A percentile compares a stretch with the other conserved stretches of the same genome.
phyloP scores from a whole-genome alignment of 1,140 invertebrate genomes.

The Lucilia cuprina region DNA sequence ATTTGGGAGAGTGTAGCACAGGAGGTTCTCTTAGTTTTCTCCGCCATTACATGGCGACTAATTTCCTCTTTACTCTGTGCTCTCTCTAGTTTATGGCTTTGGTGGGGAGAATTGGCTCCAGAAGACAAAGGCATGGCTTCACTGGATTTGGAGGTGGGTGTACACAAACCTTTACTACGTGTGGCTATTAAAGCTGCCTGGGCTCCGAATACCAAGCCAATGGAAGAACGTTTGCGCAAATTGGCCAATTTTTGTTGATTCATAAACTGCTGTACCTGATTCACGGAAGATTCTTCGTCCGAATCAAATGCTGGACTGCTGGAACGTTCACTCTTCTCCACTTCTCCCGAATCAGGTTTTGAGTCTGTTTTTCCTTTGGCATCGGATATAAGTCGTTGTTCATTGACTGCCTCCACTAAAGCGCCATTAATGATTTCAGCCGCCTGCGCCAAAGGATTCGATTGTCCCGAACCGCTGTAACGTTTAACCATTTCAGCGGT shows the following conservation, averaged over 20 bases:
- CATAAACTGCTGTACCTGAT: slow-evolving; percentile 55
- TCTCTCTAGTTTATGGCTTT: slow-evolving; percentile 43
- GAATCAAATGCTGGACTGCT: slow-evolving; percentile 96
- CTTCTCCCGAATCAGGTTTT: slow-evolving; percentile 64
- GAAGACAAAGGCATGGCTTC: slow-evolving; percentile 51
- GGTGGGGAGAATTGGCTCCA: slow-evolving; percentile 44
- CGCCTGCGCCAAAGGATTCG: slow-evolving; percentile 51
- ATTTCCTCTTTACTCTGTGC: slow-evolving; percentile 60
- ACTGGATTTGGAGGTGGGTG: slow-evolving; percentile 56
- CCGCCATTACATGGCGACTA: slow-evolving; percentile 42
- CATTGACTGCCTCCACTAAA: slow-evolving; percentile 21
- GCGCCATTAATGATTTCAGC: slow-evolving; percentile 39
- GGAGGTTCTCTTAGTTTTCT: slow-evolving; percentile 56
- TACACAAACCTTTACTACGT: slow-evolving; percentile 59
- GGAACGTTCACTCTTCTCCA: slow-evolving; percentile 85
- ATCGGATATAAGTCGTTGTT: slow-evolving; percentile 51
- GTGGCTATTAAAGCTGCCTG: slow-evolving; percentile 59
- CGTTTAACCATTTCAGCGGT: slow-evolving; percentile 46
- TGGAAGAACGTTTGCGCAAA: slow-evolving; percentile 57
- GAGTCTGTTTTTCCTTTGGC: slow-evolving; percentile 62
- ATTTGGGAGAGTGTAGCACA: slow-evolving; percentile 60
- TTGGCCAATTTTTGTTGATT: slow-evolving; percentile 58
- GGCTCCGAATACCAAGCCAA: slow-evolving; percentile 58
- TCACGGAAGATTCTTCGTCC: slow-evolving; percentile 81
- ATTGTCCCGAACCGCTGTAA: slow-evolving; percentile 52